Evolutionary conservation across 2,113 vertebrate genomes (phyloP).

Genomic region (Serinus canaria): DNA sequence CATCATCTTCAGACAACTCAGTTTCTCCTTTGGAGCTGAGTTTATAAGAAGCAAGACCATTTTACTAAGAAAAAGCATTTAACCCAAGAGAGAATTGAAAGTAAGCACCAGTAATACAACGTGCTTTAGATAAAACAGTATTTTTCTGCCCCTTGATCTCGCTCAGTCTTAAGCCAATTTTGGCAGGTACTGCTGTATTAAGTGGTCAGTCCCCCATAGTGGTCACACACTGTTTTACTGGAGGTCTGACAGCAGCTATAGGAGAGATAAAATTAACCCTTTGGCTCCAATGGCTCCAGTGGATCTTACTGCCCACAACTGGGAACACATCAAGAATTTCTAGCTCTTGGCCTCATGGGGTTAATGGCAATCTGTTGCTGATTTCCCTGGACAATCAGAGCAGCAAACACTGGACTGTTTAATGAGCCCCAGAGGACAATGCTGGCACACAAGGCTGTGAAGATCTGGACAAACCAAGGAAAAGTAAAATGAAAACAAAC

Average conservation of each 20-base stretch:
- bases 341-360: constrained; percentile 33
- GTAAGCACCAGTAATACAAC: constrained; percentile 26
- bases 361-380: constrained; percentile 77
- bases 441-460: constrained; percentile 63
- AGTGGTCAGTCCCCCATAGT: constrained; percentile 67
- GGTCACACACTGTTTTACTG: constrained; percentile 78
- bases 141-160: constrained; percentile 59
- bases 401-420: constrained; percentile 70
- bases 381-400: constrained; percentile 74
- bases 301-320: not conserved
- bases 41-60: not conserved
- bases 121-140: constrained; percentile 65
- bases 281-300: not conserved
- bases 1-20: not conserved
- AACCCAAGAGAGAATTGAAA: constrained; percentile 29
- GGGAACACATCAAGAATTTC: constrained; percentile 32
- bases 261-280: constrained; percentile 54
- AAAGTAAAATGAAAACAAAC: constrained; percentile 79
- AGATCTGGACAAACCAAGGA: constrained; percentile 72
- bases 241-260: constrained; percentile 67
- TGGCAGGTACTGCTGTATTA: constrained; percentile 60
- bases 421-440: constrained; percentile 71
- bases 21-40: not conserved
- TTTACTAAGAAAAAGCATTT: constrained; percentile 38
- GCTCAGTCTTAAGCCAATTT: constrained; percentile 64